phyloP scores from a whole-genome alignment of 2,113 vertebrate genomes.

The Prunella fulvescens region DNA sequence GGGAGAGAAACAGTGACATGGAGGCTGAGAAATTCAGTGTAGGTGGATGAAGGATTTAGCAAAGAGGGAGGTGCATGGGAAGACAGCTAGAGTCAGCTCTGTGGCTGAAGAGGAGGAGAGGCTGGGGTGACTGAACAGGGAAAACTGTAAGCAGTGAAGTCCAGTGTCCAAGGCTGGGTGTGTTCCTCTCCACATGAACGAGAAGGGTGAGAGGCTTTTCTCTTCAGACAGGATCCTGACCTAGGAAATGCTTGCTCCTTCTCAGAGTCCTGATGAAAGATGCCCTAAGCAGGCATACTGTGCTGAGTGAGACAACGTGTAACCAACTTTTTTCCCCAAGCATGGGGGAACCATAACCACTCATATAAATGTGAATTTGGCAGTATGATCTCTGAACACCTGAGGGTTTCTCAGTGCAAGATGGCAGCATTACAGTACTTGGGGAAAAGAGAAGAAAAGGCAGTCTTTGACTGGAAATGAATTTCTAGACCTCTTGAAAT shows the following conservation, averaged over 20 bases:
- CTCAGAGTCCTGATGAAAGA: background rate
- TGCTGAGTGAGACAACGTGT: too few relatives aligned
- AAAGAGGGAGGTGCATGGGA: background rate
- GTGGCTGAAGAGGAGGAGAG: background rate
- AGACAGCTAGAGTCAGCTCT: background rate
- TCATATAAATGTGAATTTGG: background rate
- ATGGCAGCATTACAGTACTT: background rate
- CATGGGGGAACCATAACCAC: background rate
- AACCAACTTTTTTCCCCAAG: background rate
- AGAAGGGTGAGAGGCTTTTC: background rate
- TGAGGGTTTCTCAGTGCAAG: background rate
- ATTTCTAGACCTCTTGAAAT: background rate
- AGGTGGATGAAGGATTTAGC: background rate
- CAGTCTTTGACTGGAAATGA: background rate
- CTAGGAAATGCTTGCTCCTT: background rate
- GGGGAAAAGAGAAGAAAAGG: background rate
- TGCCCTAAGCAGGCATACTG: background rate
- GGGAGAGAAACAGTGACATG: background rate
- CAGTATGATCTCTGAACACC: background rate
- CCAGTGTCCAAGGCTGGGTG: background rate
- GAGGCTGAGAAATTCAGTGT: background rate
- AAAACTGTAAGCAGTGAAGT: background rate
- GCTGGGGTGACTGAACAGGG: background rate
- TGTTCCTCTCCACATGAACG: rapidly evolving
- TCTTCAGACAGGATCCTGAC: background rate